Percentiles rank a stretch among this genome's conserved stretches.
Evolutionary conservation across 1,140 invertebrate species (phyloP).

Genomic region (Hermetia illucens): DNA sequence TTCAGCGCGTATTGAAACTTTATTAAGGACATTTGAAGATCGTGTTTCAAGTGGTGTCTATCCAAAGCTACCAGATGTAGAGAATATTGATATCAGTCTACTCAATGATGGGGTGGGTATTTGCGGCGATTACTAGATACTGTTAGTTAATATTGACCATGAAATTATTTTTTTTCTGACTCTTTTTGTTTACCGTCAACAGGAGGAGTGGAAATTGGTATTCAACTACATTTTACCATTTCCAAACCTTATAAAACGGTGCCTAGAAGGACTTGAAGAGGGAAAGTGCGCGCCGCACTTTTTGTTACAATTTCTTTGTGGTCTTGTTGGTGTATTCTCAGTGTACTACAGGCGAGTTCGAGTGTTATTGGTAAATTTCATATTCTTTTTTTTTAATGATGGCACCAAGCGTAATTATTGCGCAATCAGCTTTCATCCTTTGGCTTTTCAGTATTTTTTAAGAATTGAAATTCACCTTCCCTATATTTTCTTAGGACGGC

Average conservation of each 20-base stretch:
- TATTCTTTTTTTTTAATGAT: conserved; percentile 6
- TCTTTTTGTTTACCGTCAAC: conserved; percentile 16
- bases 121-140: background rate
- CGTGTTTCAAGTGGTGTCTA: conserved; percentile 36
- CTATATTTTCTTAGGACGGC: conserved; percentile 40
- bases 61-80: conserved; percentile 36
- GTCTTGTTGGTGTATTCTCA: conserved; percentile 47
- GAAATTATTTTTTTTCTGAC: conserved; percentile 2
- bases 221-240: conserved; percentile 47
- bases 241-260: conserved; percentile 39
- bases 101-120: conserved; percentile 42
- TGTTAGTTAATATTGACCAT: background rate
- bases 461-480: conserved; percentile 5
- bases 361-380: conserved; percentile 43
- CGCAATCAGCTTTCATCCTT: too few species aligned
- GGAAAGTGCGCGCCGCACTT: conserved; percentile 39
- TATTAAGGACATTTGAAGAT: conserved; percentile 42
- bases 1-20: conserved; percentile 44
- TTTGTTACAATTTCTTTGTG: conserved; percentile 45
- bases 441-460: conserved; percentile 4
- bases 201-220: conserved; percentile 59
- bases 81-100: conserved; percentile 40
- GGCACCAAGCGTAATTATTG: conserved; percentile 6
- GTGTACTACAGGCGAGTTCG: conserved; percentile 52
- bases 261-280: conserved; percentile 32